A percentile compares a stretch with the other conserved stretches of the same genome.
Evolutionary conservation across 2,113 vertebrate species (phyloP).

Genomic region (Oriolus oriolus): DNA sequence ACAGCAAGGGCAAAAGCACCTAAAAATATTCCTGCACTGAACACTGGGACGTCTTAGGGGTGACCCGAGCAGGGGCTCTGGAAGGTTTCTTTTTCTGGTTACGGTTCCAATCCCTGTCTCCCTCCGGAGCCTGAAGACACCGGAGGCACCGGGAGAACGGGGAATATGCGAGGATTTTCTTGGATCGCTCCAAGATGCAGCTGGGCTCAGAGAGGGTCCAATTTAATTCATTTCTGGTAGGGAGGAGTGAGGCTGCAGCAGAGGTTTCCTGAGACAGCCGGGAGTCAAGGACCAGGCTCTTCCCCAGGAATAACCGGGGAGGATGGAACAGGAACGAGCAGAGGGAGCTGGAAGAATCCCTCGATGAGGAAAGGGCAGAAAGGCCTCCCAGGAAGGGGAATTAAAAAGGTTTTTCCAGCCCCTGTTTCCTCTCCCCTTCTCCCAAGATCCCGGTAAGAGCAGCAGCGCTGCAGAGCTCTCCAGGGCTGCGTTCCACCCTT

Average conservation of each 20-base stretch:
- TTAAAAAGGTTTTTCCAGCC: background rate
- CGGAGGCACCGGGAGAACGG: rapidly evolving
- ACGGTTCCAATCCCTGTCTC: background rate
- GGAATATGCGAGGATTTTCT: background rate
- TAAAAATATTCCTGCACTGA: conserved; percentile 8
- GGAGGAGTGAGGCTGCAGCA: background rate
- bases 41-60: background rate
- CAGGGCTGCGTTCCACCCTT: rapidly evolving
- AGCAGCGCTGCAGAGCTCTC: background rate
- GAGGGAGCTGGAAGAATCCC: background rate
- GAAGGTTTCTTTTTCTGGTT: background rate
- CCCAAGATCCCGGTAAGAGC: background rate
- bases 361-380: background rate
- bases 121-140: background rate
- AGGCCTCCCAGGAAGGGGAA: background rate
- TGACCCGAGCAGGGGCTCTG: background rate
- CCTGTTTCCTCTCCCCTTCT: background rate
- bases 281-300: background rate
- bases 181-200: background rate
- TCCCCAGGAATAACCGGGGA: background rate
- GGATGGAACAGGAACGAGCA: background rate
- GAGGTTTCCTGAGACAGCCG: background rate
- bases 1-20: background rate
- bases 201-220: background rate
- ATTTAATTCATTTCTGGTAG: background rate